A percentile compares a stretch with the other conserved stretches of the same genome.
phyloP scores from a whole-genome alignment of 1,140 invertebrate genomes.

The Calliopsis andreniformis region DNA sequence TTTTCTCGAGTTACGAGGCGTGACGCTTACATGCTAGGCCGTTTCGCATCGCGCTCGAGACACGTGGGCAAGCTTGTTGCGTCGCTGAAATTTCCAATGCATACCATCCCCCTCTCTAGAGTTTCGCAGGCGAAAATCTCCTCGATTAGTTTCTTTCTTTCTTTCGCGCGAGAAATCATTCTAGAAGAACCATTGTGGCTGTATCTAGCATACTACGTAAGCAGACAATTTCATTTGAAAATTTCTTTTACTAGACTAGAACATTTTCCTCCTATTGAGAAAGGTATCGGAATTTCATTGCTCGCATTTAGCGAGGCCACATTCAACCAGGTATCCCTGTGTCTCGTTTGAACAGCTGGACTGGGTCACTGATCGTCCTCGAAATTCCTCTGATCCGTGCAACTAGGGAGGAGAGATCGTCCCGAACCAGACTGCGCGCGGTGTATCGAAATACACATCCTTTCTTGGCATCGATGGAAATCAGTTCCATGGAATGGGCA shows the following conservation, averaged over 20 bases:
- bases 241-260: too few species aligned
- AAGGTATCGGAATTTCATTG: slow-evolving; percentile 16
- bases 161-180: not conserved
- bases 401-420: slow-evolving; percentile 14
- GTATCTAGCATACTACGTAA: too few species aligned
- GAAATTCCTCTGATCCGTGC: slow-evolving; percentile 34
- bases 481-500: not conserved
- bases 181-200: too few species aligned
- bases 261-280: too few species aligned
- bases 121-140: slow-evolving; percentile 5
- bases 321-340: not conserved
- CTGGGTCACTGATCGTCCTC: slow-evolving; percentile 43
- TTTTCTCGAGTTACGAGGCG: slow-evolving; percentile 66
- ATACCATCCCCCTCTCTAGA: not conserved
- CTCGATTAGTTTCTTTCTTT: not conserved
- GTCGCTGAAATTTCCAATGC: not conserved
- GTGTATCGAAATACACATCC: slow-evolving; percentile 18
- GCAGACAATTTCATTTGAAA: too few species aligned
- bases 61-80: slow-evolving; percentile 39
- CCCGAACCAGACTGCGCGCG: not conserved
- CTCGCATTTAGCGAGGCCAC: slow-evolving; percentile 11
- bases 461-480: slow-evolving; percentile 29
- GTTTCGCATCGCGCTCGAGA: slow-evolving; percentile 53
- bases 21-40: slow-evolving; percentile 53
- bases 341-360: slow-evolving; percentile 7